phyloP scores from a whole-genome alignment of 2,888 invertebrate species.

The Eupithecia subumbrata region DNA sequence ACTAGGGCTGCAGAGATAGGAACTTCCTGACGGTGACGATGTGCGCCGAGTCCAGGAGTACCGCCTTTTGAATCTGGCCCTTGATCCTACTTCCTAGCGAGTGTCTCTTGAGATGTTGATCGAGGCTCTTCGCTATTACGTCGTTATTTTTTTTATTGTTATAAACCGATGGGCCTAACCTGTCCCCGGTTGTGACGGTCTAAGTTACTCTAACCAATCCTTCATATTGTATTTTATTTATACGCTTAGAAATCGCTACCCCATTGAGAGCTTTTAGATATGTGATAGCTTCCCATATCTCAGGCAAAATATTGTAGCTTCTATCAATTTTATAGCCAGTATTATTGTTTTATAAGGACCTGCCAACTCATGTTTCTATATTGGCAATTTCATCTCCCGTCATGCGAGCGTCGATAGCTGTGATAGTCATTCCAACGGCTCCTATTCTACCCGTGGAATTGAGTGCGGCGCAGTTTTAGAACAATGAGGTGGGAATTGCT shows the following conservation, averaged over 20 bases:
- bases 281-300: not conserved
- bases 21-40: too few species aligned
- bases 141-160: too few species aligned
- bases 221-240: too few species aligned
- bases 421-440: slow-evolving; percentile 15
- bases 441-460: slow-evolving; percentile 41
- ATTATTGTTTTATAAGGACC: slow-evolving; percentile 5
- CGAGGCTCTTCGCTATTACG: too few species aligned
- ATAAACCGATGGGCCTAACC: too few species aligned
- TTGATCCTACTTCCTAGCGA: too few species aligned
- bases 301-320: not conserved
- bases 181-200: too few species aligned
- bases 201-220: too few species aligned
- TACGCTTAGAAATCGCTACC: not conserved
- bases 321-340: not conserved
- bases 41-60: too few species aligned
- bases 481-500: slow-evolving; percentile 77
- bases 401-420: slow-evolving; percentile 20
- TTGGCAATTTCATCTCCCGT: slow-evolving; percentile 43
- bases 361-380: slow-evolving; percentile 15
- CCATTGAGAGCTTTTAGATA: not conserved
- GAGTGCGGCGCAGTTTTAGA: slow-evolving; percentile 71
- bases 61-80: too few species aligned
- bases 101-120: too few species aligned
- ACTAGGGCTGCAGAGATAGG: too few species aligned